Percentiles rank a stretch among this genome's conserved stretches.
phyloP scores from a whole-genome alignment of 2,797 vertebrate genomes.

The Cuniculus paca region DNA sequence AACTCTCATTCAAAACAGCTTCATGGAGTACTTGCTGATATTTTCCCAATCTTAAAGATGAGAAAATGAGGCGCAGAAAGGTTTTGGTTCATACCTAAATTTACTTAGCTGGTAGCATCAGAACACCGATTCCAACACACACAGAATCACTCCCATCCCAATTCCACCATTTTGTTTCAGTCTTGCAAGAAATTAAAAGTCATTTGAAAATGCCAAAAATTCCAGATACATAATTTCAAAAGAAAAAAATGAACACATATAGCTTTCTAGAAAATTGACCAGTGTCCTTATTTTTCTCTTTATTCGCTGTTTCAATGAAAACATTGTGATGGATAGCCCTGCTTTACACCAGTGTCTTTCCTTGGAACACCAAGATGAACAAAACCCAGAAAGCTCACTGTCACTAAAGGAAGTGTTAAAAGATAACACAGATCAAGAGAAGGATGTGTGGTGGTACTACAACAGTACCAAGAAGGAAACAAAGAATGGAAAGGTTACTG shows the following conservation, averaged over 20 bases:
- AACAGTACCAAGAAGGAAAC: not conserved
- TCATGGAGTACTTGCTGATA: not conserved
- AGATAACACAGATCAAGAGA: not conserved
- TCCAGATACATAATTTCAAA: not conserved
- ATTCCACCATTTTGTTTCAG: not conserved
- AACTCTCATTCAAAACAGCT: not conserved
- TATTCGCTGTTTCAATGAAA: not conserved
- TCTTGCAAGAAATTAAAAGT: not conserved
- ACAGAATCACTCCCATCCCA: not conserved
- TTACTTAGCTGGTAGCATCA: not conserved
- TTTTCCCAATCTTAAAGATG: not conserved
- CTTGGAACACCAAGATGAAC: not conserved
- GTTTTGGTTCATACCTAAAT: not conserved
- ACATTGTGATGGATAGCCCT: not conserved
- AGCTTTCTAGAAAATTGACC: not conserved
- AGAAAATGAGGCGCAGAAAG: not conserved
- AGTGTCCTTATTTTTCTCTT: not conserved
- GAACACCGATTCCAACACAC: not conserved
- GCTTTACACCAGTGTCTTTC: not conserved
- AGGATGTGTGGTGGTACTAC: not conserved
- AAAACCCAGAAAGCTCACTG: not conserved
- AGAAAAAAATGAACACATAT: not conserved
- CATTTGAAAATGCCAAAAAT: conserved; percentile 38
- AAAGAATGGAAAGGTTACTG: not conserved
- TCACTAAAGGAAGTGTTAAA: not conserved